A percentile compares a stretch with the other conserved stretches of the same genome.
Evolutionary conservation across 2,797 vertebrate genomes (phyloP).

Genomic region (Sebastolobus alascanus): DNA sequence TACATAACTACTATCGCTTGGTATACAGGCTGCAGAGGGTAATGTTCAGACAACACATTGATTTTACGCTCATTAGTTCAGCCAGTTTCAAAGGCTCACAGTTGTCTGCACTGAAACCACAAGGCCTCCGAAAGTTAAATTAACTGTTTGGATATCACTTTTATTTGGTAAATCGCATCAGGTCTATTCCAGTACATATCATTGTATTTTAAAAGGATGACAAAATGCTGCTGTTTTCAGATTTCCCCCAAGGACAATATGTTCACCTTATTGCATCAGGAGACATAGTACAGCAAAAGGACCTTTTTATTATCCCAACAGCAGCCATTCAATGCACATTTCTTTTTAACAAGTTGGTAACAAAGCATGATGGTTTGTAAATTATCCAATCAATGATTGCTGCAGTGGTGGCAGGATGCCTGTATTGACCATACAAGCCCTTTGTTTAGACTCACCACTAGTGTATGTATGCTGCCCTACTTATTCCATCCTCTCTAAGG

Average conservation of each 20-base stretch:
- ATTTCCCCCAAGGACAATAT: not conserved
- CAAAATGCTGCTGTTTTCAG: not conserved
- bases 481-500: not conserved
- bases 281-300: constrained; percentile 2
- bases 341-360: constrained; percentile 27
- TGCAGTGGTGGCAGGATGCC: constrained; percentile 20
- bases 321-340: constrained; percentile 13
- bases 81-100: constrained; percentile 12
- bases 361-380: constrained; percentile 19
- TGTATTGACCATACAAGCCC: constrained; percentile 20
- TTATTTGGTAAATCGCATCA: not conserved
- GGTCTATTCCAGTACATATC: not conserved
- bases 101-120: not conserved
- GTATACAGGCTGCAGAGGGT: constrained; percentile 1
- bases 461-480: not conserved
- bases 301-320: constrained; percentile 1
- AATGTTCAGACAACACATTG: constrained; percentile 23
- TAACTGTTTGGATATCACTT: not conserved
- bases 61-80: constrained; percentile 17
- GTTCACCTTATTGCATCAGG: not conserved
- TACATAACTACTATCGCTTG: not conserved
- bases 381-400: constrained; percentile 34
- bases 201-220: not conserved
- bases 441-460: not conserved
- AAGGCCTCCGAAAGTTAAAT: not conserved